Base-by-base conservation (phyloP, 1,140 invertebrate genomes). In the Drosophila sproati region DNA sequence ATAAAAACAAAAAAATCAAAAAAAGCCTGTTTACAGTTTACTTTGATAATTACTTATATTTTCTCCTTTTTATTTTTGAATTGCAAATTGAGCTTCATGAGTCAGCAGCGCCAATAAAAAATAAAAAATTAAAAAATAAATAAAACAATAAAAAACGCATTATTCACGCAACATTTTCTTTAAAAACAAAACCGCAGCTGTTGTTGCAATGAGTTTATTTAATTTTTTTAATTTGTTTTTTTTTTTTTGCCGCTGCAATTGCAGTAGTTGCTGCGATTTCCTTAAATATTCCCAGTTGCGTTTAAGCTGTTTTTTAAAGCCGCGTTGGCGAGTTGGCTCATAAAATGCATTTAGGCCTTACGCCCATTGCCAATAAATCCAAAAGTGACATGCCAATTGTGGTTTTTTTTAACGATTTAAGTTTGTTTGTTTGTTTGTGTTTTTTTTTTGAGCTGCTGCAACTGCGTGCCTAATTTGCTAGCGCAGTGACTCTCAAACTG, bases 41-140 rank as follows among this genome's bases (percentile, higher is more conserved):
- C 77, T 82, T 71, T 70, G 59, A 82, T 82, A 61, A 78, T 74
- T 56, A 73, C 68, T 82, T 82, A 55, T 75, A 60, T 39, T 59
- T 32, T 45, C 59, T 20, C 6, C 41, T 47, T 56, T 51, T 41
- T 66, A 52, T 61, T 74, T 41, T 69, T 50, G n/a, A 52, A 20
- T 20, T 69, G 56, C 48, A n/a, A 57, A 67, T 57, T 37, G 12
- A 37, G 50, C 48, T 31, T 10, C 10, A 52, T 73, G 70, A 73
- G 37, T 73, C 62, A 67, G 62, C 52, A 12, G 28, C 51, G n/a
- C 10, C 10, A 43, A 43, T 4, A n/a, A 43, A n/a, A 43, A 43
- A 43, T 4, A 41, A 41, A 10, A 1, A 41, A 1, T 2, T 10
- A 41, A 10, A 41, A 41, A 41, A 10, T 34, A 34, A 34, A 0